A percentile compares a stretch with the other conserved stretches of the same genome.
Evolutionary conservation across 2,888 invertebrate species (phyloP).

Genomic region (Serripes groenlandicus): DNA sequence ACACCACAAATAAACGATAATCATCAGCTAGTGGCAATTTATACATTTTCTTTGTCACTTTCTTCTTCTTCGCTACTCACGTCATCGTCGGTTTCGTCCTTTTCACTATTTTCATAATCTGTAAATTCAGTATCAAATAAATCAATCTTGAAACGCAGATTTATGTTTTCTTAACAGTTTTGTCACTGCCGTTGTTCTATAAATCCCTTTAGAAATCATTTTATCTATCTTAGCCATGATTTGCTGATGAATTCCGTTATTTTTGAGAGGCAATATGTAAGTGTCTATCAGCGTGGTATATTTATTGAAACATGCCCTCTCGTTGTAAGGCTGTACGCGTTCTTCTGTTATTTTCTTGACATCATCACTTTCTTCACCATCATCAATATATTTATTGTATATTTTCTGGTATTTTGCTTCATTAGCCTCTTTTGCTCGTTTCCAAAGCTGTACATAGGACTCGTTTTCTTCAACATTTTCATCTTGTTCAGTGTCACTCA

Average conservation of each 20-base stretch:
- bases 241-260: constrained; percentile 11
- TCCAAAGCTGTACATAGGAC: no score
- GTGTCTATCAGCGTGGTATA: constrained; percentile 22
- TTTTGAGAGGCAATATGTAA: constrained; percentile 10
- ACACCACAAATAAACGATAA: not conserved
- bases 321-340: no score
- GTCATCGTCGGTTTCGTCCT: constrained; percentile 11
- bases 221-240: constrained; percentile 25
- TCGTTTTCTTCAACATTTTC: no score
- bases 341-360: constrained; percentile 31
- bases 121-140: no score
- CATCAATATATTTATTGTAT: constrained; percentile 10
- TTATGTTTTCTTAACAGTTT: constrained; percentile 16
- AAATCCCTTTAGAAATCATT: constrained; percentile 12
- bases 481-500: no score
- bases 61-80: constrained; percentile 21
- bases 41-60: constrained; percentile 13
- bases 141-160: constrained; percentile 2
- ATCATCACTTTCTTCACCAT: constrained; percentile 30
- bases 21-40: not conserved
- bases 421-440: no score
- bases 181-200: constrained; percentile 21
- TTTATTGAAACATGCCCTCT: constrained; percentile 25
- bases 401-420: no score
- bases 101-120: no score